A percentile compares a stretch with the other conserved stretches of the same genome.
Evolutionary conservation across 92 coral and sea anemone genomes (phyloP).

Genomic region (Epizoanthus scotinus): DNA sequence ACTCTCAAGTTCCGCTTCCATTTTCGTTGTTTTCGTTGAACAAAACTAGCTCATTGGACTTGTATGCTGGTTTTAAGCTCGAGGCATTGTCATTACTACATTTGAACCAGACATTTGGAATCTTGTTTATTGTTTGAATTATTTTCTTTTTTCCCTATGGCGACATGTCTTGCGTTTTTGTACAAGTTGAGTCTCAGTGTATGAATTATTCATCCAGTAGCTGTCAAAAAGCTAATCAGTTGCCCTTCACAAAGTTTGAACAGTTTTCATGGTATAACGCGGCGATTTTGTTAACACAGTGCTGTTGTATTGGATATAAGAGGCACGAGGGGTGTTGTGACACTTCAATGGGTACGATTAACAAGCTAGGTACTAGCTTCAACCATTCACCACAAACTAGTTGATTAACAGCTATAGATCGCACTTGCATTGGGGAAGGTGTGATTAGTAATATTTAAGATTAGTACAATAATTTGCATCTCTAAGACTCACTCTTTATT

Average conservation of each 20-base stretch:
- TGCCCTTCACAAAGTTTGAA: background rate
- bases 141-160: constrained; percentile 23
- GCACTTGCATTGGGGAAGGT: no score
- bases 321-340: background rate
- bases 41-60: background rate
- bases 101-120: background rate
- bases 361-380: constrained; percentile 34
- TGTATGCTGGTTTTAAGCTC: background rate
- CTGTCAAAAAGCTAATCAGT: constrained; percentile 1
- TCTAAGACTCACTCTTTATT: constrained; percentile 24
- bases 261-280: background rate
- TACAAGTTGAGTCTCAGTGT: constrained; percentile 24
- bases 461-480: constrained; percentile 36
- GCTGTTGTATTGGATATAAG: background rate
- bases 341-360: background rate
- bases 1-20: background rate
- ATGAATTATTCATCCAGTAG: constrained; percentile 15
- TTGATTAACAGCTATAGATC: constrained; percentile 35
- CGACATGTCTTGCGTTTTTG: constrained; percentile 19
- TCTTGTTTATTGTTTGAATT: background rate
- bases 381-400: constrained; percentile 20
- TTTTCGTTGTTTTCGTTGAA: constrained; percentile 2
- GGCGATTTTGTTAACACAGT: background rate
- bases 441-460: constrained; percentile 15
- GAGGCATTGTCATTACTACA: background rate